phyloP scores from a whole-genome alignment of 2,888 invertebrate species.

The Helleia helle region DNA sequence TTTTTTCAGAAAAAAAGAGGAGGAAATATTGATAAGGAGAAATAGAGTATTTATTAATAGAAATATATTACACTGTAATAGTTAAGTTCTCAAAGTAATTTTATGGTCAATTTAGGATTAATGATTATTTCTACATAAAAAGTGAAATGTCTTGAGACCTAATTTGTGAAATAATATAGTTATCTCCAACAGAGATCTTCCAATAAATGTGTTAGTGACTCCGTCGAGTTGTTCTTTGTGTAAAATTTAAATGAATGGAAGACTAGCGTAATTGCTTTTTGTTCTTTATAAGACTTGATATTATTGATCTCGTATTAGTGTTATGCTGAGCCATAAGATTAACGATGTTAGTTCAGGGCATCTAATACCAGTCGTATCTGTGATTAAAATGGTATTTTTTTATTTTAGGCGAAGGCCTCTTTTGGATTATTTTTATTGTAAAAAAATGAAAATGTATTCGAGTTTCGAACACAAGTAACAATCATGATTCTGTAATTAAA shows the following conservation, averaged over 20 bases:
- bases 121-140: background rate
- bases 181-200: no score
- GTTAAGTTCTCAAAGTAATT: constrained; percentile 4
- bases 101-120: constrained; percentile 5
- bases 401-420: constrained; percentile 1
- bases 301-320: background rate
- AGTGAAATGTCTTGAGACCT: background rate
- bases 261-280: background rate
- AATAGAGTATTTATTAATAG: constrained; percentile 21
- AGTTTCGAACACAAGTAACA: constrained; percentile 1
- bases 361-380: background rate
- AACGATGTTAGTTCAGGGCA: background rate
- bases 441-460: constrained; percentile 8
- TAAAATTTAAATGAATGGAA: background rate
- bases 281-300: background rate
- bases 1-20: constrained; percentile 36
- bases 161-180: no score
- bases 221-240: no score
- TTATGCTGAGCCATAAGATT: no score
- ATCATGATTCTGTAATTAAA: constrained; percentile 6
- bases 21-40: constrained; percentile 29
- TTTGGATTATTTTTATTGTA: constrained; percentile 17
- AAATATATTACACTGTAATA: constrained; percentile 4
- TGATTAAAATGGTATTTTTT: constrained; percentile 1
- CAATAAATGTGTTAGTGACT: no score